Conservation (phyloP, 2,797 vertebrate genomes). For the Chloroceryle inda region DNA sequence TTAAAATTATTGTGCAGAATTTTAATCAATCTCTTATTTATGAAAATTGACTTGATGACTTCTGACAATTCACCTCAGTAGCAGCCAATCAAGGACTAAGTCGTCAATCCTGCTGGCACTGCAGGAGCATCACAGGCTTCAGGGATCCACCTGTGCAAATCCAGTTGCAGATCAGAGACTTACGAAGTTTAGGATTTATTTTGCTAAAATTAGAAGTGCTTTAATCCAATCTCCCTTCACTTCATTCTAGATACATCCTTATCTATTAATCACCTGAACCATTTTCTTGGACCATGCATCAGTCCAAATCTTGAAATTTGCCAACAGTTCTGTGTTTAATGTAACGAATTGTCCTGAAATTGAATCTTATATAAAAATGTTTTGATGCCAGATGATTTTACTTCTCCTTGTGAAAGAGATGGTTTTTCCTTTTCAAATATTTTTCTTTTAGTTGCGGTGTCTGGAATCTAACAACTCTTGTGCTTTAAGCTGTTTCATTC, state of each 20-base stretch:
- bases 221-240: background rate
- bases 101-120: background rate
- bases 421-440: background rate
- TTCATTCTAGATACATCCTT: background rate
- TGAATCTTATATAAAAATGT: background rate
- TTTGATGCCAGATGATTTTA: background rate
- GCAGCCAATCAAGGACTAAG: background rate
- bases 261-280: background rate
- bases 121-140: background rate
- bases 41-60: background rate
- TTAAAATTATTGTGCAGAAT: background rate
- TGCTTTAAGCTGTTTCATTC: background rate
- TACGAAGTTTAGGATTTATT: background rate
- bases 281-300: background rate
- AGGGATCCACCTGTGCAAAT: background rate
- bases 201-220: background rate
- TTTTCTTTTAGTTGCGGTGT: background rate
- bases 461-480: background rate
- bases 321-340: background rate
- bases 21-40: slow-evolving; percentile 20
- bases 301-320: background rate
- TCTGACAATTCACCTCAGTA: slow-evolving; percentile 1
- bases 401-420: background rate
- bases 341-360: background rate
- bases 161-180: background rate